Base-by-base conservation (phyloP, 2,113 vertebrate species). In the Lethenteron reissneri region DNA sequence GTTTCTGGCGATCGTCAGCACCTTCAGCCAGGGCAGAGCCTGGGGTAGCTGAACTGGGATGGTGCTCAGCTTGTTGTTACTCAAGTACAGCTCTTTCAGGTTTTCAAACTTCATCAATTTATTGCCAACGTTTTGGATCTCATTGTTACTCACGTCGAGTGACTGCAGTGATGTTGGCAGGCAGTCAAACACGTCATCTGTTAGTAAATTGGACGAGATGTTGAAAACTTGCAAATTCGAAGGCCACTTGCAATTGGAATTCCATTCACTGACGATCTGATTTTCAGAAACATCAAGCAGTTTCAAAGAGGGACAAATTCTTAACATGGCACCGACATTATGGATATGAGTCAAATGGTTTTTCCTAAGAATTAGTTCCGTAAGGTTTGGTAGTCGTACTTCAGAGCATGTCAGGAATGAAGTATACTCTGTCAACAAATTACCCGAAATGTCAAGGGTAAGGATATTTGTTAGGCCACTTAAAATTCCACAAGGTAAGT, bases 251-350 rank as follows among this genome's bases (percentile, higher is more conserved):
- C 88, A 90, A 10, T 41, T 41, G 6, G 2, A 10, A 2, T 56
- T 57, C 2, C 85, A 82, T 80, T 87, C 86, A 3, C 72, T 76
- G 71, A 72, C 73, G 76, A 86, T 89, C 56, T 58, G 78, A 2
- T 85, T 92, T 59, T 77, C 81, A 73, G 89, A 90, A 70, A 88
- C 68, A 41, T 92, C 81, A 60, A 95, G 79, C 58, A 76, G 73
- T 10, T 73, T 82, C 56, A 95, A 80, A n/a, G 78, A 81, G 71
- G 73, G 73, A 62, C 88, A 76, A 57, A 76, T 79, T 12, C 74
- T 70, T 12, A 86, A 78, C 72, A 72, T 72, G 2, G 9, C 1
- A 41, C 76, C 79, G 1, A 76, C 77, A 11, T 68, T 15, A 59
- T 73, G 58, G 21, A 90, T 72, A 2, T 72, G 78, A 17, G 13